Percentiles rank a stretch among this genome's conserved stretches.
Evolutionary conservation across 2,113 vertebrate species (phyloP).

Genomic region (Hypomesus transpacificus): DNA sequence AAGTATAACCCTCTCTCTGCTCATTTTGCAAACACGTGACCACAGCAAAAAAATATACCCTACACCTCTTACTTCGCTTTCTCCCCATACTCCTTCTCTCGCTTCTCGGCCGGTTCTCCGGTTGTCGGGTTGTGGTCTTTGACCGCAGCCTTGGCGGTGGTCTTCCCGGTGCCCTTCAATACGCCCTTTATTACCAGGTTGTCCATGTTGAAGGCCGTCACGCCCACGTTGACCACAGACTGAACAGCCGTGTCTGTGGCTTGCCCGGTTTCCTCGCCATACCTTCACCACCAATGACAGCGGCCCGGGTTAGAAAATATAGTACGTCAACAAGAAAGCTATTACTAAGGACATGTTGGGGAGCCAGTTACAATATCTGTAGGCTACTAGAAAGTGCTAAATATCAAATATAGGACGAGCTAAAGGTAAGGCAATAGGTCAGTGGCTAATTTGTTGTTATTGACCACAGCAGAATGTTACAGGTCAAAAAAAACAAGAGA

Average conservation of each 20-base stretch:
- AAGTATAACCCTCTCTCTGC: too few relatives aligned
- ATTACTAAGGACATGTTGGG: background rate
- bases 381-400: too few relatives aligned
- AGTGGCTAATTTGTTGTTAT: background rate
- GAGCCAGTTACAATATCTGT: too few relatives aligned
- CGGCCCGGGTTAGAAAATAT: constrained; percentile 10
- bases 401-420: too few relatives aligned
- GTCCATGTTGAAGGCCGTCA: constrained; percentile 85
- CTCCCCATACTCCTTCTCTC: constrained; percentile 20
- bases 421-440: background rate
- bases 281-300: constrained; percentile 72
- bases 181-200: constrained; percentile 81
- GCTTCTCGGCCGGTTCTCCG: background rate
- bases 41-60: background rate
- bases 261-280: constrained; percentile 78
- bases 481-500: background rate
- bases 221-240: constrained; percentile 82
- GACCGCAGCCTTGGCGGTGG: constrained; percentile 70
- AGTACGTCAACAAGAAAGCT: background rate
- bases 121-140: constrained; percentile 60
- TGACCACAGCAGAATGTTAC: constrained; percentile 2
- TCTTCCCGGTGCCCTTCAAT: constrained; percentile 78
- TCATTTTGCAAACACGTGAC: too few relatives aligned
- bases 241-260: constrained; percentile 80
- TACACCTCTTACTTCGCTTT: constrained; percentile 31